Evolutionary conservation across 2,113 vertebrate genomes (phyloP).

Genomic region (Protomyctophum bolini): DNA sequence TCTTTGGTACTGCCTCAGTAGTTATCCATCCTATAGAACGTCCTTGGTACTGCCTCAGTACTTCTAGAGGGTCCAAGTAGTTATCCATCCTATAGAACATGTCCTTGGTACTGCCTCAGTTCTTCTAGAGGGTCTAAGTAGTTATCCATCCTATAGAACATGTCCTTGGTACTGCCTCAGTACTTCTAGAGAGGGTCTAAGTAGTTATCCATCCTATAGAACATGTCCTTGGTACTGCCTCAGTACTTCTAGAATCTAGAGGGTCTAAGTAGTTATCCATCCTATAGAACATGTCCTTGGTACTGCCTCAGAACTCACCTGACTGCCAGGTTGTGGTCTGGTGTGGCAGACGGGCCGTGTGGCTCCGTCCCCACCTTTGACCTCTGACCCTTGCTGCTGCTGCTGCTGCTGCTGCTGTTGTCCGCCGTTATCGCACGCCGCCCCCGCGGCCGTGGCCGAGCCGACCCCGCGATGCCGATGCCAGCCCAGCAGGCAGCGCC

Average conservation of each 20-base stretch:
- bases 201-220: too few species aligned
- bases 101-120: too few species aligned
- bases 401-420: conserved; percentile 21
- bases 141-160: too few species aligned
- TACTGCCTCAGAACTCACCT: conserved; percentile 65
- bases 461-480: conserved; percentile 59
- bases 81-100: too few species aligned
- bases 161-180: too few species aligned
- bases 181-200: too few species aligned
- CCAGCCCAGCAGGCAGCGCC: conserved; percentile 77
- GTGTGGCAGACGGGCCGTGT: conserved; percentile 64
- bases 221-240: too few species aligned
- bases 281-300: neutral
- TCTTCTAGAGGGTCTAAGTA: neutral
- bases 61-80: too few species aligned
- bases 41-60: too few species aligned
- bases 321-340: conserved; percentile 59
- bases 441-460: conserved; percentile 23
- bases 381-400: conserved; percentile 47
- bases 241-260: too few species aligned
- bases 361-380: conserved; percentile 29
- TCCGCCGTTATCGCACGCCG: conserved; percentile 10
- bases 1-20: too few species aligned
- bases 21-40: too few species aligned
- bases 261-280: neutral